Evolutionary conservation across 2,113 vertebrate genomes (phyloP), one percentile per base, ranked within the genome.

Genomic region (Pao palembangensis): DNA sequence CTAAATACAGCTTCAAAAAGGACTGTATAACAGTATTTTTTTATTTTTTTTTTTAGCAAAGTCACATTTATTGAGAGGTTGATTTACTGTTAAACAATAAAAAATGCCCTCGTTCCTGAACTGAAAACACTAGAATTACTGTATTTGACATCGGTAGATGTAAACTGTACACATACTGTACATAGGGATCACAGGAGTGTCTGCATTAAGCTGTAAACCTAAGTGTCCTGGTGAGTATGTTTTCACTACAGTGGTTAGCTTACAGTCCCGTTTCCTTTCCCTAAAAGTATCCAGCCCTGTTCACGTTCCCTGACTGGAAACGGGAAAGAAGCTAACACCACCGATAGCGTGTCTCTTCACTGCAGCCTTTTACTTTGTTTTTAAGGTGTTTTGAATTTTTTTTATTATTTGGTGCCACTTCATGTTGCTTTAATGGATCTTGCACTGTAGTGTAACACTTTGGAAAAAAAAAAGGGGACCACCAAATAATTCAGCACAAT

Each of bases 181-280:
- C 80, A 74, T 51, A 90, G 89, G 89, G 67, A 25, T 76, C 75
- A 84, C 77, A 73, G 58, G 79, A 82, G 75, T 69, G 23, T 53
- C 84, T 34, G 21, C 80, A 64, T 60, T 88, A 82, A 67, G 76
- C 64, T 73, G 71, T 78, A 67, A 78, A 68, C 43, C 66, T 76
- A 61, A 79, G 73, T 72, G 77, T 55, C 69, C 19, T n/a, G 90
- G 89, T 91, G 82, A 92, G 91, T 91, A 88, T 79, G 76, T 83
- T 69, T 78, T 57, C 66, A 58, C 73, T 75, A 21, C 61, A 61
- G 64, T 55, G 66, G 62, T 71, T 52, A 50, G 48, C 15, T n/a
- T 47, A 71, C 79, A 53, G 10, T 38, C 34, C 56, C 46, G 48
- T n/a, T n/a, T 47, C 71, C 79, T 58, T 14, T 31, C 34, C 55